phyloP scores from a whole-genome alignment of 1,140 invertebrate species.

The Zelostemma sp. region DNA sequence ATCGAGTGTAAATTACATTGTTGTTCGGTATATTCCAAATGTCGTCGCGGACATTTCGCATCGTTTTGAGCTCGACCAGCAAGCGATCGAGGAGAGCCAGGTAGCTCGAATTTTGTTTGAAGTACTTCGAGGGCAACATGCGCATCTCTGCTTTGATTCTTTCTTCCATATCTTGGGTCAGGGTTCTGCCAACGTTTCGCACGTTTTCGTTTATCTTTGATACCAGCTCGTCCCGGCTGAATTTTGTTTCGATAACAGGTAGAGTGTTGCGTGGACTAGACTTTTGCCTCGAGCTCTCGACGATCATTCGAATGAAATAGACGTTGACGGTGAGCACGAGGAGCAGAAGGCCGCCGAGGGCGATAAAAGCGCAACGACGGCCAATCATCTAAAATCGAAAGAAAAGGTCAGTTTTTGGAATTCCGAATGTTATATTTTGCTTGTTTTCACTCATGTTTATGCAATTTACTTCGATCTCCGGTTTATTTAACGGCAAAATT shows the following conservation, averaged over 20 bases:
- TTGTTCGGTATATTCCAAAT: conserved; percentile 62
- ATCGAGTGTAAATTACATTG: too few relatives aligned
- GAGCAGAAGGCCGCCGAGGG: conserved; percentile 60
- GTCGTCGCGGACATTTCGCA: conserved; percentile 48
- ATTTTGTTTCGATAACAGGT: conserved; percentile 38
- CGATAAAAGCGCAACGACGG: conserved; percentile 59
- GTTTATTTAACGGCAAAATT: too few relatives aligned
- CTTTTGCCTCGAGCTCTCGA: conserved; percentile 58
- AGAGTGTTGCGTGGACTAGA: conserved; percentile 32
- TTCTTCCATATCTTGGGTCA: conserved; percentile 44
- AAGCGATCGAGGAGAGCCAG: conserved; percentile 53
- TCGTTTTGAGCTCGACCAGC: conserved; percentile 51
- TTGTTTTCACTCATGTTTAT: too few relatives aligned
- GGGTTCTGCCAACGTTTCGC: conserved; percentile 23
- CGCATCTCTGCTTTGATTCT: conserved; percentile 55
- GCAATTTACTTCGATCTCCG: too few relatives aligned
- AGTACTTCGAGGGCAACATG: conserved; percentile 58
- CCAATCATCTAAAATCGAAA: conserved; percentile 62
- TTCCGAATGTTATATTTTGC: too few relatives aligned
- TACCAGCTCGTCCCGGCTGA: conserved; percentile 20
- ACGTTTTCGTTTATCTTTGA: conserved; percentile 34
- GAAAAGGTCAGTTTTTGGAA: too few relatives aligned
- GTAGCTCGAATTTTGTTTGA: conserved; percentile 57
- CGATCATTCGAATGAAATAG: conserved; percentile 65
- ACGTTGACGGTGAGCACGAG: conserved; percentile 59